A percentile compares a stretch with the other conserved stretches of the same genome.
Evolutionary conservation across 2,797 vertebrate genomes (phyloP).

Genomic region (Phoeniculus purpureus): DNA sequence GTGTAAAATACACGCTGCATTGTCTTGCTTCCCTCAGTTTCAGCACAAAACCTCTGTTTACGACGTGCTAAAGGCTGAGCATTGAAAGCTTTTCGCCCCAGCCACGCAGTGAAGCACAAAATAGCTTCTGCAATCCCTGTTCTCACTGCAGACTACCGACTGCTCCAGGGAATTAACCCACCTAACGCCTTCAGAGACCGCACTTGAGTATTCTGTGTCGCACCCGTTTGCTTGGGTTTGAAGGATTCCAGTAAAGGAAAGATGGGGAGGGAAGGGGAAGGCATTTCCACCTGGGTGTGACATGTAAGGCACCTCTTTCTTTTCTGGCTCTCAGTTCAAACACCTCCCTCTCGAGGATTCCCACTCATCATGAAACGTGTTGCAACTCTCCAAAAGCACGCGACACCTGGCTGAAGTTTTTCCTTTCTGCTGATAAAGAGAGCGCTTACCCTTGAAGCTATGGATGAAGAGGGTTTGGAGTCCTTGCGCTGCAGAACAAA

Average conservation of each 20-base stretch:
- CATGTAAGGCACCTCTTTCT: neutral
- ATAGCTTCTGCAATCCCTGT: conserved; percentile 56
- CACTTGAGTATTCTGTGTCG: conserved; percentile 31
- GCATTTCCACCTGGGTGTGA: neutral
- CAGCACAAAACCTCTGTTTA: conserved; percentile 56
- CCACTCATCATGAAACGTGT: conserved; percentile 31
- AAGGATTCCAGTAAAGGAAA: neutral
- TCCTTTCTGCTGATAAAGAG: conserved; percentile 55
- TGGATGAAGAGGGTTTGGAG: conserved; percentile 61
- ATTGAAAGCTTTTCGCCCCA: conserved; percentile 27
- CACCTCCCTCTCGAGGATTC: neutral
- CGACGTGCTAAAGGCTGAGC: conserved; percentile 27
- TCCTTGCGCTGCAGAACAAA: conserved; percentile 29
- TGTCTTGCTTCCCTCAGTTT: conserved; percentile 52
- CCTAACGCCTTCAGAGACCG: conserved; percentile 41
- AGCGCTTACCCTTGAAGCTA: conserved; percentile 55
- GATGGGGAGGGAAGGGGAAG: neutral
- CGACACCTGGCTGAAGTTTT: conserved; percentile 35
- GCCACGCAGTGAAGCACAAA: conserved; percentile 58
- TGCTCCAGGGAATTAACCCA: conserved; percentile 57
- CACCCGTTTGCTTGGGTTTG: conserved; percentile 17
- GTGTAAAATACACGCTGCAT: conserved; percentile 22
- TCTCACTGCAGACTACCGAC: conserved; percentile 5
- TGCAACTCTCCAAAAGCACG: conserved; percentile 37
- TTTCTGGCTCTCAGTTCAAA: neutral